Percentiles rank a stretch among this genome's conserved stretches.
These are phyloP conservation scores for Malachius bipustulatus DNA, from an alignment of 2,888 invertebrate genomes.

Conservation along the genomic window DNA sequence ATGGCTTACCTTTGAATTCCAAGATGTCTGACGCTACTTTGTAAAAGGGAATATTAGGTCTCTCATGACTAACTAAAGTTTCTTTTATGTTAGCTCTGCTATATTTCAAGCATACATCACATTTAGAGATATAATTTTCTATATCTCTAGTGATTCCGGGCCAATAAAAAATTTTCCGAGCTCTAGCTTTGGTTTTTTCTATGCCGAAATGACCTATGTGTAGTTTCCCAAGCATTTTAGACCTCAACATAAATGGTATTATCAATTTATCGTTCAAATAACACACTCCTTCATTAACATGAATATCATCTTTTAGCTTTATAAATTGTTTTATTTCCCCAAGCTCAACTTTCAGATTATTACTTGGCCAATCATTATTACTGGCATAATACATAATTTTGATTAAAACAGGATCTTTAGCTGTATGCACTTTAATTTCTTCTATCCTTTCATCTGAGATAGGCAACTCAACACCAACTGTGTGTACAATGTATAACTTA, in stretches of 20 bases:
- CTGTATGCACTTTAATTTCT: slow-evolving; percentile 3
- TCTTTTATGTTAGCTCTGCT: slow-evolving; percentile 15
- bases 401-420: slow-evolving; percentile 1
- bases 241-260: slow-evolving; percentile 17
- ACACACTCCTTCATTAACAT: no score
- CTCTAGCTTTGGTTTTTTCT: slow-evolving; percentile 24
- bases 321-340: no score
- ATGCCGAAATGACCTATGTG: slow-evolving; percentile 28
- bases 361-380: no score
- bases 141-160: slow-evolving; percentile 25
- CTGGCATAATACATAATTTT: slow-evolving; percentile 4
- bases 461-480: no score
- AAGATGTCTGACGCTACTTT: slow-evolving; percentile 17
- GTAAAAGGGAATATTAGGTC: slow-evolving; percentile 15
- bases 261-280: slow-evolving; percentile 15
- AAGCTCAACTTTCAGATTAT: no score
- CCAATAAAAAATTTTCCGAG: slow-evolving; percentile 26
- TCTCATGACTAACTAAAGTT: slow-evolving; percentile 15
- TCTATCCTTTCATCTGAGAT: not conserved
- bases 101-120: slow-evolving; percentile 11
- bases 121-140: slow-evolving; percentile 16
- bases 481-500: no score
- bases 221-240: slow-evolving; percentile 18
- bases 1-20: slow-evolving; percentile 10
- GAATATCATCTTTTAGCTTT: no score